Base-by-base conservation (phyloP, 92 coral and sea anemone species). In the Heteractis magnifica region DNA sequence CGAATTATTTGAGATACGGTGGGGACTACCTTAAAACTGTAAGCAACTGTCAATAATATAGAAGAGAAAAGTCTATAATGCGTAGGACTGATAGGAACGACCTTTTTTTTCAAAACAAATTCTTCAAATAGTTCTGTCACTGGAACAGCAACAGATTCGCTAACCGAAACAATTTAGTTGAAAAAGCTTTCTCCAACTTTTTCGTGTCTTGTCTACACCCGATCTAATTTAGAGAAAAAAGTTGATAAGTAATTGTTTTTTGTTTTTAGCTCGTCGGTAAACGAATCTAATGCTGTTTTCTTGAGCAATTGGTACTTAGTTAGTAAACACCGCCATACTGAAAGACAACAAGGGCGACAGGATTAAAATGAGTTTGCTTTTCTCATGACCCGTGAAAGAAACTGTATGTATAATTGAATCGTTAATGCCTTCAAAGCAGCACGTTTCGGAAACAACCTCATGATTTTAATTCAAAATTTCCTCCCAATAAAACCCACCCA, bases 361-460 rank as follows among this genome's bases (percentile, higher is more conserved):
- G 73, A 20, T 68, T 68, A 26, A 68, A 41, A 13, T 6, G 1
- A 23, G 73, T 68, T 68, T 68, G 73, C 73, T 68, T 68, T 68
- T 68, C 73, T 68, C 73, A 68, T 68, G 73, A 68, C 73, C 73
- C 49, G 73, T 26, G 49, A 68, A 23, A 20, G 49, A 68, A 68
- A 68, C 73, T 68, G 73, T 68, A 68, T 68, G 49, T 68, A 68
- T 68, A 68, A 68, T 68, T 68, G 73, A 68, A 68, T 68, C 73
- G 26, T 48, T 68, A 68, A 20, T 68, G 48, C 10, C 11, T 23
- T 68, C 49, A 8, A 23, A 20, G 3, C 14, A 7, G 4, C 73
- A 26, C 19, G 49, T 8, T 23, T 23, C 6, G 71, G 19, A 21
- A 13, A 68, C 48, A 8, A 26, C 23, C 49, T 68, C 73, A 26